Conservation (phyloP, 1,140 invertebrate species). For the Gryllus bimaculatus region DNA sequence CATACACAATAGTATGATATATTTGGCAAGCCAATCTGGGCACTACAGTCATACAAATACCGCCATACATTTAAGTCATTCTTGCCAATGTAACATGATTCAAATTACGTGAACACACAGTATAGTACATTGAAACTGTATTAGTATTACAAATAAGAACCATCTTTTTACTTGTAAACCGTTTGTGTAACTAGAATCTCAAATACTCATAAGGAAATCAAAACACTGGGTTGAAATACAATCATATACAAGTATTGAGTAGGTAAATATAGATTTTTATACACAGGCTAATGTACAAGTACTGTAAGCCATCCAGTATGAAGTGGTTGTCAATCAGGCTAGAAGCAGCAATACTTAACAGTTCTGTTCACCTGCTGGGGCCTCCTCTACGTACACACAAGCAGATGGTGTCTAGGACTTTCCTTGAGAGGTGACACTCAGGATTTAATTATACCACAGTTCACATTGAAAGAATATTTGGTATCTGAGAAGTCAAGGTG, state of each 20-base stretch:
- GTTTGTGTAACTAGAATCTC: background rate
- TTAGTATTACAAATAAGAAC: background rate
- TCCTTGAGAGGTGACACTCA: background rate
- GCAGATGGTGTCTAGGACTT: background rate
- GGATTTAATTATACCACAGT: background rate
- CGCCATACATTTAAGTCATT: background rate
- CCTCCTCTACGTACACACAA: background rate
- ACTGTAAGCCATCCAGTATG: background rate
- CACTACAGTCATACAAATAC: slow-evolving; percentile 4
- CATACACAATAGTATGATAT: background rate
- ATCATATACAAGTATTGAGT: slow-evolving; percentile 1
- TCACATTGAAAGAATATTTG: background rate
- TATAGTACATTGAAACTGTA: slow-evolving; percentile 1
- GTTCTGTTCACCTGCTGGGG: background rate
- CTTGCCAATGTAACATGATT: background rate
- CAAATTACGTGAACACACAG: slow-evolving; percentile 1
- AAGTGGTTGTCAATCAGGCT: slow-evolving; percentile 1
- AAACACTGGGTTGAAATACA: background rate
- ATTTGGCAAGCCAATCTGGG: slow-evolving; percentile 3
- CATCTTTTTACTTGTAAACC: background rate
- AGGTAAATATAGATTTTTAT: slow-evolving; percentile 2
- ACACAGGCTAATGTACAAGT: slow-evolving; percentile 4
- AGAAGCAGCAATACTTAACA: background rate
- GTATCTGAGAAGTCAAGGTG: background rate
- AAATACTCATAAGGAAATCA: background rate